Percentiles rank a stretch among this genome's conserved stretches.
phyloP scores from a whole-genome alignment of 2,113 vertebrate species.

The Melierax canorus region DNA sequence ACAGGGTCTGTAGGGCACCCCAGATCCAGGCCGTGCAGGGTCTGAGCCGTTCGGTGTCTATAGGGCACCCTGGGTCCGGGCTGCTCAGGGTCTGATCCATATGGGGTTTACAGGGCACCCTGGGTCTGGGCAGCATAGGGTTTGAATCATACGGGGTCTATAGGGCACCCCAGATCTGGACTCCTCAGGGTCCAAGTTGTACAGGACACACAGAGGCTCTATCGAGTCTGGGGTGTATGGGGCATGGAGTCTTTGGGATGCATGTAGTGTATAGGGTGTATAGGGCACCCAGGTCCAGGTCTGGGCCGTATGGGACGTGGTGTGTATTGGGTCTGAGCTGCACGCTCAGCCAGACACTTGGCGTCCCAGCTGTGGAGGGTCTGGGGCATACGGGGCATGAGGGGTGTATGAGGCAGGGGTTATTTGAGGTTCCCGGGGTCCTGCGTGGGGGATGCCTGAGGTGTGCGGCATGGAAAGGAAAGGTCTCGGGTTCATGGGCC shows the following conservation, averaged over 20 bases:
- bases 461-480: too few relatives aligned
- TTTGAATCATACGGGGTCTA: neutral
- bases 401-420: neutral
- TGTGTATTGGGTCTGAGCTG: neutral
- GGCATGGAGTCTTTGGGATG: neutral
- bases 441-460: neutral
- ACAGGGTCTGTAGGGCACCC: rapidly evolving
- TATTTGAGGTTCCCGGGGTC: neutral
- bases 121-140: rapidly evolving
- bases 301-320: too few relatives aligned
- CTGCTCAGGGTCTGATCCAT: rapidly evolving
- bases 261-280: neutral
- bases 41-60: neutral
- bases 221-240: neutral
- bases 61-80: too few relatives aligned
- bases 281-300: neutral
- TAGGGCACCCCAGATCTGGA: neutral
- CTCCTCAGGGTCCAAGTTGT: neutral
- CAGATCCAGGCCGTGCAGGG: rapidly evolving
- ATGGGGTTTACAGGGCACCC: neutral
- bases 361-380: neutral
- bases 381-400: rapidly evolving
- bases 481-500: neutral
- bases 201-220: neutral
- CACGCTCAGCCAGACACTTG: rapidly evolving